phyloP scores from a whole-genome alignment of 2,888 invertebrate genomes.

The Chymomyza fuscimana region DNA sequence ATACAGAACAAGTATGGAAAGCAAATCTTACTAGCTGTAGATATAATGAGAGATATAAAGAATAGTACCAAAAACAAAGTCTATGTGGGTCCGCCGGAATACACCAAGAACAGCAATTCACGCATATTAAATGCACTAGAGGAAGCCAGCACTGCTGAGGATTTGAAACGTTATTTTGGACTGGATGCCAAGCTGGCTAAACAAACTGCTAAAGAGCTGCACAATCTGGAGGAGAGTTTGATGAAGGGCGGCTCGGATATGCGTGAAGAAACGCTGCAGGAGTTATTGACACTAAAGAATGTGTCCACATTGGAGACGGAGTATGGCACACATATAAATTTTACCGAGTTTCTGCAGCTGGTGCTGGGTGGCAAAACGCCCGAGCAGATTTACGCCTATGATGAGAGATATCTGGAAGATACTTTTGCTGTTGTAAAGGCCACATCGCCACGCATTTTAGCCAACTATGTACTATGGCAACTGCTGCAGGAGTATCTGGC shows the following conservation, averaged over 20 bases:
- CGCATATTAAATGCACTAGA: constrained; percentile 32
- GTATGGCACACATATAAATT: constrained; percentile 56
- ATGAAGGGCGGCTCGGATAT: constrained; percentile 25
- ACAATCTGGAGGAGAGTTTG: constrained; percentile 52
- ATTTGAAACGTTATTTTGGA: constrained; percentile 55
- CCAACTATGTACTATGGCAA: constrained; percentile 71
- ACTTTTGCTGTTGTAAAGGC: constrained; percentile 43
- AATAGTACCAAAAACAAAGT: constrained; percentile 59
- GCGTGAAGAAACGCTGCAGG: constrained; percentile 37
- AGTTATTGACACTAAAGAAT: constrained; percentile 42
- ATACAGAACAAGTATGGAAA: constrained; percentile 68
- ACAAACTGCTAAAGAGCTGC: constrained; percentile 48
- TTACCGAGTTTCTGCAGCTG: constrained; percentile 60
- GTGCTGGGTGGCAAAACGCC: constrained; percentile 66
- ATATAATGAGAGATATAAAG: constrained; percentile 61
- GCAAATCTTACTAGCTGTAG: constrained; percentile 63
- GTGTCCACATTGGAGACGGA: constrained; percentile 50
- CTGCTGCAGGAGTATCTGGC: constrained; percentile 61
- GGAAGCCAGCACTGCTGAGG: constrained; percentile 18
- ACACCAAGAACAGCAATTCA: constrained; percentile 1
- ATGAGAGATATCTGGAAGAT: constrained; percentile 53
- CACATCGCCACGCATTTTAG: constrained; percentile 45
- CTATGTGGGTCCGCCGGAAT: constrained; percentile 60
- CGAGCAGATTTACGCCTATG: constrained; percentile 61
- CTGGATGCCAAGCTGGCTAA: constrained; percentile 44